Conservation (phyloP, 1,140 invertebrate species). For the Drosophila melanica region DNA sequence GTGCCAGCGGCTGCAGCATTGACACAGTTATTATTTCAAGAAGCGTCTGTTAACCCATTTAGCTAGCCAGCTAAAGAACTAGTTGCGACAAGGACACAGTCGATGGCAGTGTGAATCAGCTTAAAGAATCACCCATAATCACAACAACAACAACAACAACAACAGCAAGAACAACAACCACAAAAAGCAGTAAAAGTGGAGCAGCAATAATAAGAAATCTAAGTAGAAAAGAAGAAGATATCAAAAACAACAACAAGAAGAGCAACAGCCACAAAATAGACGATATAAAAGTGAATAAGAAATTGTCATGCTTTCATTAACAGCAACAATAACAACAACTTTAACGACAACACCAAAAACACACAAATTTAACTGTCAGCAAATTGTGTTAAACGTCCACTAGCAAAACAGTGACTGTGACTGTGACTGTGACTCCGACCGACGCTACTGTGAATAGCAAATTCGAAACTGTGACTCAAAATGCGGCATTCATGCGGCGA, state of each 20-base stretch:
- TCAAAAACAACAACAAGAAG: slow-evolving; percentile 20
- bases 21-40: slow-evolving; percentile 53
- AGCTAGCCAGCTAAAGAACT: slow-evolving; percentile 26
- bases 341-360: slow-evolving; percentile 19
- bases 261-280: slow-evolving; percentile 15
- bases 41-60: slow-evolving; percentile 56
- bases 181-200: slow-evolving; percentile 70
- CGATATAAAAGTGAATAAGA: slow-evolving; percentile 72
- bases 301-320: slow-evolving; percentile 78
- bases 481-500: slow-evolving; percentile 35
- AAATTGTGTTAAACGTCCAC: slow-evolving; percentile 48
- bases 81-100: slow-evolving; percentile 62
- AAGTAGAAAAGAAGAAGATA: slow-evolving; percentile 65
- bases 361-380: slow-evolving; percentile 44
- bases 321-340: slow-evolving; percentile 49
- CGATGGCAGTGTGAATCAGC: slow-evolving; percentile 11
- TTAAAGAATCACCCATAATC: slow-evolving; percentile 31
- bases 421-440: slow-evolving; percentile 11
- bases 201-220: slow-evolving; percentile 70
- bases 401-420: slow-evolving; percentile 18
- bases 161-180: slow-evolving; percentile 34
- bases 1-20: slow-evolving; percentile 37
- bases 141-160: slow-evolving; percentile 15
- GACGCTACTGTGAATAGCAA: slow-evolving; percentile 13
- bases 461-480: slow-evolving; percentile 11